Base-by-base conservation (phyloP, 2,113 vertebrate genomes). In the Paracanthobrama guichenoti region DNA sequence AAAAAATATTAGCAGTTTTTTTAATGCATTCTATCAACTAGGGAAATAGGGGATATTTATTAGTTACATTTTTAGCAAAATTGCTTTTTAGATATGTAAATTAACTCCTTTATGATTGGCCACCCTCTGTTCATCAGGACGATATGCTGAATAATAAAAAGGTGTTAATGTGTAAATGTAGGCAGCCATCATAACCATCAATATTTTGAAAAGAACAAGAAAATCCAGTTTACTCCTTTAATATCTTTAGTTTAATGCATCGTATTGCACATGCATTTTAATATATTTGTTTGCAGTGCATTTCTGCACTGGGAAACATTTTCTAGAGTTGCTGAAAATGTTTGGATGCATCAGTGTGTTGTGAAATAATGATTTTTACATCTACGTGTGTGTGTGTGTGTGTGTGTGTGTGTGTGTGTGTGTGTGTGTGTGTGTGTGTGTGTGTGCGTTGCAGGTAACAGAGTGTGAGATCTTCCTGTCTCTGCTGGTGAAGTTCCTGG, bases 381-480 rank as follows among this genome's bases (percentile, higher is more conserved):
- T 35, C 64, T 67, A 35, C 16, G 31, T 26, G 14, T 7, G 6
- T 66, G 13, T 4, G 9, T 59, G 57, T 59, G 9, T 59, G 22
- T 59, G 55, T 82, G 77, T 81, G 14, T 78, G 55, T 83, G 75
- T 90, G 67, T 91, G 67, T 88, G 84, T 79, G 5, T 66, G 14
- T 4, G 10, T 59, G 57, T 59, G 9, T 59, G 55, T 59, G 55
- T 82, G 77, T 81, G 31, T 26, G 13, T 6, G 14, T 78, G 55
- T 83, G 75, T 90, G 67, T 91, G 69, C 87, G 84, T 78, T 94
- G 62, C 90, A 99, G 98, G 98, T 99, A 91, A 99, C 98, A 0
- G 98, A 99, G 94, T 99, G 98, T 92, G 98, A 99, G 94, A 99
- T 99, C 90, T 99, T 99, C 92, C 90, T 99, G 84, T 99, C 98